These are phyloP conservation scores for Corydoras maculifer DNA, from an alignment of 2,113 vertebrate genomes.

Conservation along the genomic window DNA sequence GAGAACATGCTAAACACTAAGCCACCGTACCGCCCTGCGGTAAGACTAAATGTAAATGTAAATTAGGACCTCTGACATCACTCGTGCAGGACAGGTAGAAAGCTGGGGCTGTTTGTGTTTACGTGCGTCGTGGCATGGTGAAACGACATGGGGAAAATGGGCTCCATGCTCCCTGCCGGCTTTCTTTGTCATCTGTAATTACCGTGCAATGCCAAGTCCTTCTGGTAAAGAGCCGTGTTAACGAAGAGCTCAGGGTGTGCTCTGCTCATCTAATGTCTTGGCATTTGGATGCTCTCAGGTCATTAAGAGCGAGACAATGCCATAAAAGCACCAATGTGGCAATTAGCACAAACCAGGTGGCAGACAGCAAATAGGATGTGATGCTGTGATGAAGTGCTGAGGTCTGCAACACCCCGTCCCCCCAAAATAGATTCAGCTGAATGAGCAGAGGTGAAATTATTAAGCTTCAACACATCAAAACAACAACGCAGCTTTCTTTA, in stretches of 20 bases:
- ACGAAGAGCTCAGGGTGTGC: conserved; percentile 11
- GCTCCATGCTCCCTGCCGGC: neutral
- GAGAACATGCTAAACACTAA: too few relatives aligned
- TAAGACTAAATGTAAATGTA: too few relatives aligned
- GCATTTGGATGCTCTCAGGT: conserved; percentile 7
- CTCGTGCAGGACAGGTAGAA: too few relatives aligned
- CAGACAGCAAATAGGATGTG: neutral
- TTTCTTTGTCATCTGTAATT: conserved; percentile 27
- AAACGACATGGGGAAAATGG: conserved; percentile 23
- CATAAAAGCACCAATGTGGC: conserved; percentile 5
- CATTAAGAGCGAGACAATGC: conserved; percentile 18
- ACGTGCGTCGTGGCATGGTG: too few relatives aligned
- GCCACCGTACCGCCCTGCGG: too few relatives aligned
- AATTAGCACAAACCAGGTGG: neutral
- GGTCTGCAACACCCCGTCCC: neutral
- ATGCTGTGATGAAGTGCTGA: neutral
- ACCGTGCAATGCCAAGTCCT: conserved; percentile 23
- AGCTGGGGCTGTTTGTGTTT: too few relatives aligned
- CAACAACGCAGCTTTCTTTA: too few relatives aligned
- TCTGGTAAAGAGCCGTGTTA: conserved; percentile 30
- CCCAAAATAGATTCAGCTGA: neutral
- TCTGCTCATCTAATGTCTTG: conserved; percentile 4
- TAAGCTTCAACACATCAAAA: too few relatives aligned
- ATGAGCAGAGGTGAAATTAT: neutral
- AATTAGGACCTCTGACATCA: too few relatives aligned